A percentile compares a stretch with the other conserved stretches of the same genome.
Evolutionary conservation across 2,888 invertebrate genomes (phyloP).

Genomic region (Spisula subtruncata): DNA sequence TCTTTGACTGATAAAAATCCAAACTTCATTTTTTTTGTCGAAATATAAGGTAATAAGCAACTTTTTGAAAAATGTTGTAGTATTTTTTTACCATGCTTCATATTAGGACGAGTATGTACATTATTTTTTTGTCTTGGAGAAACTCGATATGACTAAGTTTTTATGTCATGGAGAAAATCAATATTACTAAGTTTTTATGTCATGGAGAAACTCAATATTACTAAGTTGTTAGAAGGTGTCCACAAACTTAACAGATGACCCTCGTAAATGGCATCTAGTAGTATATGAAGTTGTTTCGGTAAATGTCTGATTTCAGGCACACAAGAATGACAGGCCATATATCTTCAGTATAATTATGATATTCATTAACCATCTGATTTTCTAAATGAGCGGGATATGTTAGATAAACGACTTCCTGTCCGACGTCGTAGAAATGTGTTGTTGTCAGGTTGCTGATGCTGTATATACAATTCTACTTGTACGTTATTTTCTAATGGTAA

Average conservation of each 20-base stretch:
- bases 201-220: background rate
- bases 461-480: slow-evolving; percentile 77
- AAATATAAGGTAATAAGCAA: too few relatives aligned
- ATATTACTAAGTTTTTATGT: background rate
- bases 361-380: slow-evolving; percentile 21
- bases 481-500: slow-evolving; percentile 76
- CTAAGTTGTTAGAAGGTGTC: background rate
- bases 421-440: slow-evolving; percentile 57
- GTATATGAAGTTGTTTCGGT: background rate
- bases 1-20: too few relatives aligned
- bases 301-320: background rate
- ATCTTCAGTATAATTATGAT: background rate
- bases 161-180: background rate
- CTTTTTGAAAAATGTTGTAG: background rate
- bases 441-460: slow-evolving; percentile 73
- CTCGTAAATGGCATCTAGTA: background rate
- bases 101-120: background rate
- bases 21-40: too few relatives aligned
- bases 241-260: background rate
- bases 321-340: background rate
- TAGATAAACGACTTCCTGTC: slow-evolving; percentile 63
- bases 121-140: background rate
- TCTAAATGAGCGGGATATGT: slow-evolving; percentile 68
- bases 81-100: background rate
- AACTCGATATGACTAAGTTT: background rate